phyloP scores from a whole-genome alignment of 2,888 invertebrate species.

The Agriopis aurantiaria region DNA sequence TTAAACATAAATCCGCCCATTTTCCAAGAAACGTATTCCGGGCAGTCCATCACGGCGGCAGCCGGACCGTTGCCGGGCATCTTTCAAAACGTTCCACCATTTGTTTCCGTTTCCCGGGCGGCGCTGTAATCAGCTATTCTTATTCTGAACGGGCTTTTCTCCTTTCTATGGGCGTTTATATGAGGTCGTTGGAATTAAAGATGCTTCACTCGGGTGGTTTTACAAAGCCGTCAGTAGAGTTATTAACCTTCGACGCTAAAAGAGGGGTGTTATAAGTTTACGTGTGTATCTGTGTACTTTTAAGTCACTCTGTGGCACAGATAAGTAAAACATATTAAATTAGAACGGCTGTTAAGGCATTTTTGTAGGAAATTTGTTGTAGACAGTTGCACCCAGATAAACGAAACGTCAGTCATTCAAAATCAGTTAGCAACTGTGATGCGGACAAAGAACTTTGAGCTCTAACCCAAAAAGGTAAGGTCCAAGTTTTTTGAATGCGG shows the following conservation, averaged over 20 bases:
- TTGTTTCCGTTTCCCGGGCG: constrained; percentile 54
- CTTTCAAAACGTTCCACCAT: constrained; percentile 48
- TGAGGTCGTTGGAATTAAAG: constrained; percentile 19
- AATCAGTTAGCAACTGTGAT: too few relatives aligned
- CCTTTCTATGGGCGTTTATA: constrained; percentile 15
- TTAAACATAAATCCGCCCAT: constrained; percentile 27
- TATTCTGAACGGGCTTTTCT: constrained; percentile 51
- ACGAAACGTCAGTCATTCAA: too few relatives aligned
- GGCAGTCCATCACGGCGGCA: constrained; percentile 34
- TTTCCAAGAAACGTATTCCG: constrained; percentile 26
- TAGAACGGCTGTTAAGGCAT: too few relatives aligned
- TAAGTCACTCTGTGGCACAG: too few relatives aligned
- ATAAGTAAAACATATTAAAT: too few relatives aligned
- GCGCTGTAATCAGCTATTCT: constrained; percentile 57
- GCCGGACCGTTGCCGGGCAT: constrained; percentile 35
- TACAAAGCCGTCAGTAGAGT: neutral
- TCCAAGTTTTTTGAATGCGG: too few relatives aligned
- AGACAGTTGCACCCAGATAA: too few relatives aligned
- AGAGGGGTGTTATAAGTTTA: too few relatives aligned
- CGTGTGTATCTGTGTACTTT: neutral
- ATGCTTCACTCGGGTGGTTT: constrained; percentile 1
- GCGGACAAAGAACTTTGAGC: too few relatives aligned
- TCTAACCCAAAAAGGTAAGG: too few relatives aligned
- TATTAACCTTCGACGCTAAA: too few relatives aligned
- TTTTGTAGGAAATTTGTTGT: too few relatives aligned